Percentiles rank a stretch among this genome's conserved stretches.
Evolutionary conservation across 2,797 vertebrate genomes (phyloP).

Genomic region (Thunnus albacares): DNA sequence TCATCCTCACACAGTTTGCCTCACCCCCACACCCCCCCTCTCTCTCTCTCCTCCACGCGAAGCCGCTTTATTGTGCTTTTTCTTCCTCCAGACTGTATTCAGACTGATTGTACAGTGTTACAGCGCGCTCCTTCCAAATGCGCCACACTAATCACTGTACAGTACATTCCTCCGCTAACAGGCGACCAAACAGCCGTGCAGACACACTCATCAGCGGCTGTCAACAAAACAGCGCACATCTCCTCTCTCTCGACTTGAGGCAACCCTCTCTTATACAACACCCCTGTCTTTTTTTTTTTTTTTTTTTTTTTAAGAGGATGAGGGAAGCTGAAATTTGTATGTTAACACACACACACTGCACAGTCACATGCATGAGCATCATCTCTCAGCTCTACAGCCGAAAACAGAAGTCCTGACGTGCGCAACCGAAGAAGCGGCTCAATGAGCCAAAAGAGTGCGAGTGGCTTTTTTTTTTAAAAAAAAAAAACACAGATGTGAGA

Average conservation of each 20-base stretch:
- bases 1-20: slow-evolving; percentile 38
- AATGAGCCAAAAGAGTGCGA: slow-evolving; percentile 8
- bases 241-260: slow-evolving; percentile 21
- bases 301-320: not conserved
- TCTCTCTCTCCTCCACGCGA: slow-evolving; percentile 11
- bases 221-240: slow-evolving; percentile 27
- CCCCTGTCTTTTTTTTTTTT: not conserved
- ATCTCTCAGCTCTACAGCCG: slow-evolving; percentile 16
- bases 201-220: slow-evolving; percentile 32
- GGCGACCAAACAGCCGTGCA: slow-evolving; percentile 9
- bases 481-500: not conserved
- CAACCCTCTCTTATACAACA: slow-evolving; percentile 36
- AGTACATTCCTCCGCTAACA: slow-evolving; percentile 41
- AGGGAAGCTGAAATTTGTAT: not conserved
- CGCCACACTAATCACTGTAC: slow-evolving; percentile 43
- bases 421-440: slow-evolving; percentile 35
- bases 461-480: not conserved
- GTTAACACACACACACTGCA: slow-evolving; percentile 15
- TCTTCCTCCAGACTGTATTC: slow-evolving; percentile 31
- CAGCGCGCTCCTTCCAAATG: slow-evolving; percentile 45
- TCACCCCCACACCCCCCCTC: not conserved
- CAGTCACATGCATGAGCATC: slow-evolving; percentile 21
- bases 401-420: slow-evolving; percentile 46
- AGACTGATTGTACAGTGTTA: slow-evolving; percentile 21
- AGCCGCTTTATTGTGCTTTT: slow-evolving; percentile 22